phyloP scores from a whole-genome alignment of 2,113 vertebrate genomes.

The Malurus melanocephalus region DNA sequence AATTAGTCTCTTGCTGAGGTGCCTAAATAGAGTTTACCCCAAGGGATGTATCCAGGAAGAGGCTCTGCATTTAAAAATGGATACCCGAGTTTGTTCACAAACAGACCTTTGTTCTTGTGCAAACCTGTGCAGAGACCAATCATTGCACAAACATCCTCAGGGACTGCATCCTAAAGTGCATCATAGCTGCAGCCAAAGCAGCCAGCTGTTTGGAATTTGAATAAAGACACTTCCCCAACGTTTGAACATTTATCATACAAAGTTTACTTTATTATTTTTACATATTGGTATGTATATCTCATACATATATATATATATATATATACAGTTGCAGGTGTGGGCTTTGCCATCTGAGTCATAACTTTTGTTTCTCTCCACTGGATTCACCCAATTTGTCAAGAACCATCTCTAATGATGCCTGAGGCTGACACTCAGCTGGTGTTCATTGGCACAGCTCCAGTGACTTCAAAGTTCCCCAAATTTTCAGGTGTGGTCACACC shows the following conservation, averaged over 20 bases:
- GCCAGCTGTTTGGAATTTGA: not conserved
- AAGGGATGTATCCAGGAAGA: not conserved
- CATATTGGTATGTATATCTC: too few relatives aligned
- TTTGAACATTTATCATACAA: not conserved
- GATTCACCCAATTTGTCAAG: not conserved
- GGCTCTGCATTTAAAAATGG: not conserved
- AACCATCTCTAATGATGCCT: not conserved
- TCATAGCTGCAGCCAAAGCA: not conserved
- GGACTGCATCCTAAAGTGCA: not conserved
- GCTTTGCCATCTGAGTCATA: not conserved
- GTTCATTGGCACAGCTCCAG: not conserved
- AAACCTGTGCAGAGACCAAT: not conserved
- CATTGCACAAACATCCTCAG: not conserved
- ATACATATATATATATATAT: fast-evolving
- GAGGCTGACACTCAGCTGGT: not conserved
- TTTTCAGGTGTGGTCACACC: slow-evolving; percentile 26
- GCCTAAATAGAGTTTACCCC: not conserved
- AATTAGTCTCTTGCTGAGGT: not conserved
- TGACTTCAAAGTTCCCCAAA: slow-evolving; percentile 13
- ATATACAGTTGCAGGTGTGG: not conserved
- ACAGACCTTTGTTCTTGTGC: not conserved
- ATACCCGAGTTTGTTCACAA: not conserved
- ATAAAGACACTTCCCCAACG: not conserved
- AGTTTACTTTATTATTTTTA: not conserved
- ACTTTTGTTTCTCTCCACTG: not conserved